Conservation (phyloP, 2,888 invertebrate species). For the Scaptomyza flava region DNA sequence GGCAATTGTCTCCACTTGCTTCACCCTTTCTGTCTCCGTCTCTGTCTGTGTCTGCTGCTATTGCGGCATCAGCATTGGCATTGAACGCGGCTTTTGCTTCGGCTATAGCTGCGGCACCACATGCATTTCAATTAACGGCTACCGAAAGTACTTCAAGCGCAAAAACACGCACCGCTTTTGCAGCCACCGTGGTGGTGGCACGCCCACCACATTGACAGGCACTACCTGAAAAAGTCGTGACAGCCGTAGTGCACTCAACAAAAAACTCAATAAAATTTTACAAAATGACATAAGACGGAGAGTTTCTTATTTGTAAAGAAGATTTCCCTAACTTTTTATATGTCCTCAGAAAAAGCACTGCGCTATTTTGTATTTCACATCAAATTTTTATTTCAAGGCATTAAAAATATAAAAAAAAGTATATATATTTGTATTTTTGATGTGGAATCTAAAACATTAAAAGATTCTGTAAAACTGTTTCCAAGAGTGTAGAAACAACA, state of each 20-base stretch:
- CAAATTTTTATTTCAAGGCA: no score
- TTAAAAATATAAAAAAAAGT: no score
- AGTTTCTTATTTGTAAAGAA: no score
- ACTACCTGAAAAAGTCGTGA: conserved; percentile 22
- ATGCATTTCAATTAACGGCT: conserved; percentile 78
- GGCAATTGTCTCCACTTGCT: not conserved
- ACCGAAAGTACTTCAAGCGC: conserved; percentile 73
- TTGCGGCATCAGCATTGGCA: not conserved
- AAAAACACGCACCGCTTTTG: conserved; percentile 69
- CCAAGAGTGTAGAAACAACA: not conserved
- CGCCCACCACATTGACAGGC: conserved; percentile 31
- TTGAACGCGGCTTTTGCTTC: conserved; percentile 1
- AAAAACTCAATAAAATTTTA: no score
- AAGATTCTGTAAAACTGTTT: not conserved
- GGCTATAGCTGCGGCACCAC: conserved; percentile 52
- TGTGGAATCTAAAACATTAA: no score
- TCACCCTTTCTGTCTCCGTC: not conserved
- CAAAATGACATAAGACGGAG: no score
- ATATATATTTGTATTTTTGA: no score
- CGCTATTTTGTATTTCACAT: no score
- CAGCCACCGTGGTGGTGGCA: conserved; percentile 31
- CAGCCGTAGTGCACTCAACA: conserved; percentile 11
- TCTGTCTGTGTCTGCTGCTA: not conserved
- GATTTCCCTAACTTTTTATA: no score
- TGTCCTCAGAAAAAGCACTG: no score